Evolutionary conservation across 2,113 vertebrate species (phyloP).

Genomic region (Excalfactoria chinensis): DNA sequence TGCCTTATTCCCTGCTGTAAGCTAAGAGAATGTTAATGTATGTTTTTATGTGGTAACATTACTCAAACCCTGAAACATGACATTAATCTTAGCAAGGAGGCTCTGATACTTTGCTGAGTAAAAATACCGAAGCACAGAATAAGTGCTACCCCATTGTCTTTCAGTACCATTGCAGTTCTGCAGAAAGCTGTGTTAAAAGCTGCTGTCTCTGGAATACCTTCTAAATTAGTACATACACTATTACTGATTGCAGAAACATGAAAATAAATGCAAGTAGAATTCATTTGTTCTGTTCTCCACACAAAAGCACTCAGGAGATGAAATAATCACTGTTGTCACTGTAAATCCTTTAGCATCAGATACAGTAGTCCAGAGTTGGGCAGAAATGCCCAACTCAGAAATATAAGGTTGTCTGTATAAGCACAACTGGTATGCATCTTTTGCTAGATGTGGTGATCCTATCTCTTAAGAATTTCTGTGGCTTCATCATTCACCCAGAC

Average conservation of each 20-base stretch:
- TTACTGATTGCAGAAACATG: neutral
- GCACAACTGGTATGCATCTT: neutral
- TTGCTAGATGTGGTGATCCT: neutral
- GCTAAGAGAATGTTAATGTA: slow-evolving; percentile 11
- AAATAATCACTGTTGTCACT: neutral
- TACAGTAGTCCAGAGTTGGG: neutral
- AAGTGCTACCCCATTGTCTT: neutral
- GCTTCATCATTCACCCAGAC: neutral
- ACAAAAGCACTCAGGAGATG: neutral
- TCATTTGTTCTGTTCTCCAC: neutral
- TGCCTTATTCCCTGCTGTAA: neutral
- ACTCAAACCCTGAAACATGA: slow-evolving; percentile 14
- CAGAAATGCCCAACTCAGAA: neutral
- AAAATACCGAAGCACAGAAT: neutral
- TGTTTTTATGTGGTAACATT: slow-evolving; percentile 16
- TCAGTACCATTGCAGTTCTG: neutral
- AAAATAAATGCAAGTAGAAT: neutral
- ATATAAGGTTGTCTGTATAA: neutral
- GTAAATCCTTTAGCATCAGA: neutral
- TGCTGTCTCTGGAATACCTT: neutral
- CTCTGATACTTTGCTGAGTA: neutral
- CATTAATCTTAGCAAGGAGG: neutral
- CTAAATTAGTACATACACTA: neutral
- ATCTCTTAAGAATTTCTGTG: neutral
- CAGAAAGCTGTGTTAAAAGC: neutral